Evolutionary conservation across 2,888 invertebrate genomes (phyloP).

Genomic region (Eilema depressum): DNA sequence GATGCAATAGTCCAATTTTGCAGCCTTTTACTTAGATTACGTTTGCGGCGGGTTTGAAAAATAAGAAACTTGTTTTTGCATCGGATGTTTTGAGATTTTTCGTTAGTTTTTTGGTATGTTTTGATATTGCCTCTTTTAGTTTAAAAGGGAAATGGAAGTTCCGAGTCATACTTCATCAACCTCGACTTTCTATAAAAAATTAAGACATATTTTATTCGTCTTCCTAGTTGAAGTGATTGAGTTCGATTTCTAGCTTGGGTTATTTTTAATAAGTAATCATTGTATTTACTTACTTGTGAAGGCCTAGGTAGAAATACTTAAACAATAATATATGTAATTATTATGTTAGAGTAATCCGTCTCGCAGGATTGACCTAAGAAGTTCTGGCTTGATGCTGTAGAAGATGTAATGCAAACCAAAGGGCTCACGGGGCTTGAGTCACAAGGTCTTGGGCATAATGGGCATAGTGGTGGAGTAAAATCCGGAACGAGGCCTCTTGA

Average conservation of each 20-base stretch:
- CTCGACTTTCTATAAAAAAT: constrained; percentile 14
- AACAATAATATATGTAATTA: no score
- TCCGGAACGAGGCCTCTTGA: no score
- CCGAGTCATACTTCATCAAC: constrained; percentile 23
- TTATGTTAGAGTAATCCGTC: no score
- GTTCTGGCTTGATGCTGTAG: no score
- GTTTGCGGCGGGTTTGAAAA: constrained; percentile 72
- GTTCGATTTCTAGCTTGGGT: neutral
- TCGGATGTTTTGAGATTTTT: constrained; percentile 53
- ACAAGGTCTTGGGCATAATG: no score
- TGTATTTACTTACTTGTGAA: neutral
- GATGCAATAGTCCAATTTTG: constrained; percentile 87
- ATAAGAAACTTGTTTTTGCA: constrained; percentile 69
- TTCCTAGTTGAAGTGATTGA: constrained; percentile 10
- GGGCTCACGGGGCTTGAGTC: no score
- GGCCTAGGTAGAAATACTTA: neutral
- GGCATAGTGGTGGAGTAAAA: no score
- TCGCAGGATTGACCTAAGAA: no score
- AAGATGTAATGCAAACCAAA: no score
- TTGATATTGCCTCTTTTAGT: constrained; percentile 27
- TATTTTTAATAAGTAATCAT: neutral
- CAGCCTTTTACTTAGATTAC: constrained; percentile 85
- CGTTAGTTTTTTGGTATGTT: constrained; percentile 43
- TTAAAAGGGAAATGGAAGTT: constrained; percentile 31
- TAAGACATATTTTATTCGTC: neutral